Evolutionary conservation across 2,888 invertebrate species (phyloP).

Genomic region (Brenthis hecate): DNA sequence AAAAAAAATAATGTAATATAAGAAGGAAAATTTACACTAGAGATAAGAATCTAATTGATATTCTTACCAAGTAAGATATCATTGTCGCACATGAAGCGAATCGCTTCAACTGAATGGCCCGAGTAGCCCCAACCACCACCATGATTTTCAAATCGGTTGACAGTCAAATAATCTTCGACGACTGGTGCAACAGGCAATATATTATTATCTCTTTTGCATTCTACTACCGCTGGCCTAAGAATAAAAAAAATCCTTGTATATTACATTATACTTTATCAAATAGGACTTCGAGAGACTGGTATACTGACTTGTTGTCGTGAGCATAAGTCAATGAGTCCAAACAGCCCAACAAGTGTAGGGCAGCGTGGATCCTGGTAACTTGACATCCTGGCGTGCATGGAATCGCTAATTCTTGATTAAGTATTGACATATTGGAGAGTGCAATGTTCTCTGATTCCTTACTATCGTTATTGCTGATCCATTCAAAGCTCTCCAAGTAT

Average conservation of each 20-base stretch:
- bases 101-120: conserved; percentile 97
- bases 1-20: not conserved
- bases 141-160: conserved; percentile 96
- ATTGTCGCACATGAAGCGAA: conserved; percentile 96
- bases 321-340: conserved; percentile 93
- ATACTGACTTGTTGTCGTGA: conserved; percentile 84
- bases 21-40: not conserved
- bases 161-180: conserved; percentile 90
- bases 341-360: conserved; percentile 93
- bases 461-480: conserved; percentile 57
- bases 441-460: conserved; percentile 58
- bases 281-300: no score
- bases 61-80: conserved; percentile 89
- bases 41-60: not conserved
- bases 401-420: conserved; percentile 91
- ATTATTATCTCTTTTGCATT: conserved; percentile 60
- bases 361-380: conserved; percentile 93
- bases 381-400: conserved; percentile 87
- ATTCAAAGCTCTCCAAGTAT: conserved; percentile 64
- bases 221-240: conserved; percentile 56
- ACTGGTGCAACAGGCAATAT: conserved; percentile 63
- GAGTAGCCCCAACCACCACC: conserved; percentile 99
- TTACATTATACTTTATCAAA: not conserved
- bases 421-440: conserved; percentile 82
- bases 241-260: not conserved